Evolutionary conservation across 2,113 vertebrate species (phyloP).

Genomic region (Cricetomys ansorgei): DNA sequence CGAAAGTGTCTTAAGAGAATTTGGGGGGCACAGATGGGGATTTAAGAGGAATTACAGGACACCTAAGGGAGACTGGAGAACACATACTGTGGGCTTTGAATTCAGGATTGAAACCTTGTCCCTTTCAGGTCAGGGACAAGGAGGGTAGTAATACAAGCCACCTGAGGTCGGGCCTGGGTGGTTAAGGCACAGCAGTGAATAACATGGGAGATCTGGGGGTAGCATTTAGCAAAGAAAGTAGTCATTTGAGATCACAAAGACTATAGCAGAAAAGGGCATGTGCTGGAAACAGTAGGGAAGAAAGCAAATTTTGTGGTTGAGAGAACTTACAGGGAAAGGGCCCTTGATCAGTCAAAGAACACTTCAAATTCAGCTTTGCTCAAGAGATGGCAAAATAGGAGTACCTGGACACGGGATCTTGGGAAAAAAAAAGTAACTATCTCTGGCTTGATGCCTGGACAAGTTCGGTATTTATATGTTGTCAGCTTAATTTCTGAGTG

Average conservation of each 20-base stretch:
- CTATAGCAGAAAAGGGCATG: not conserved
- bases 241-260: not conserved
- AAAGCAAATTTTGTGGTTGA: not conserved
- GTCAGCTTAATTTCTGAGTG: slow-evolving; percentile 1
- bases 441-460: not conserved
- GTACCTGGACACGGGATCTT: not conserved
- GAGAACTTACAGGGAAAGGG: not conserved
- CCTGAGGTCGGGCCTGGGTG: not conserved
- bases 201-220: too few species aligned
- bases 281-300: not conserved
- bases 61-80: not conserved
- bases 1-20: not conserved
- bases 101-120: not conserved
- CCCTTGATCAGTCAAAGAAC: not conserved
- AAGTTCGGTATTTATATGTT: not conserved
- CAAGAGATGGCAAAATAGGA: not conserved
- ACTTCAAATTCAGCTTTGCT: slow-evolving; percentile 23
- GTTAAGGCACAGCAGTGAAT: not conserved
- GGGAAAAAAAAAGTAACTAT: not conserved
- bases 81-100: not conserved
- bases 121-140: not conserved
- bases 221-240: not conserved
- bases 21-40: not conserved
- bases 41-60: slow-evolving; percentile 43
- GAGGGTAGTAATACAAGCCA: not conserved